These are phyloP conservation scores for Plotosus lineatus DNA, from an alignment of 2,113 vertebrate genomes.

Conservation along the genomic window DNA sequence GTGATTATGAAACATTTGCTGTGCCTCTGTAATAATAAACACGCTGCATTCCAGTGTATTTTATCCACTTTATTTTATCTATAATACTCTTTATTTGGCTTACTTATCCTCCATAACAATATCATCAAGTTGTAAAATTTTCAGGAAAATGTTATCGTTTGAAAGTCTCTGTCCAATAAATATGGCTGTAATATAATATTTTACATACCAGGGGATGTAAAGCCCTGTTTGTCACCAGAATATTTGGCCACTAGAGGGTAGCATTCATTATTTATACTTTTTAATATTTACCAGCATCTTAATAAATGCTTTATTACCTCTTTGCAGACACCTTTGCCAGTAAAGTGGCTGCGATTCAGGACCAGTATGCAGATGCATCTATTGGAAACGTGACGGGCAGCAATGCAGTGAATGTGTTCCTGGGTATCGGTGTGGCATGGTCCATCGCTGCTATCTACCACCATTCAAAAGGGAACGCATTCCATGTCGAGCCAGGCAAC, in stretches of 20 bases:
- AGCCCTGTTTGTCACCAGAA: too few relatives aligned
- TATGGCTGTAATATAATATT: not conserved
- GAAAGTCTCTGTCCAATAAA: not conserved
- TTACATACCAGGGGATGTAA: not conserved
- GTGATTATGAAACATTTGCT: too few relatives aligned
- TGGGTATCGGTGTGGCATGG: conserved; percentile 99
- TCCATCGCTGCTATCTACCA: conserved; percentile 98
- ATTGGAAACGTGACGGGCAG: conserved; percentile 98
- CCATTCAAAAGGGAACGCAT: conserved; percentile 77
- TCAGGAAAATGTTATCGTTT: not conserved
- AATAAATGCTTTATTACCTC: not conserved
- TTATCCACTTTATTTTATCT: not conserved
- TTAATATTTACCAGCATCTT: not conserved
- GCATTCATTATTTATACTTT: not conserved
- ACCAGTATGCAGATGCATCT: conserved; percentile 96
- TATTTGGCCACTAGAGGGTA: conserved; percentile 2
- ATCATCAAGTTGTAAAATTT: not conserved
- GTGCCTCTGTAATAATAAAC: too few relatives aligned
- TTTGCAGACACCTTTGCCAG: conserved; percentile 92
- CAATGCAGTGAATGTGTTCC: conserved; percentile 97
- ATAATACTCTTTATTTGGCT: not conserved
- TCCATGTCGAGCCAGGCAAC: conserved; percentile 88
- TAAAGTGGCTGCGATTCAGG: conserved; percentile 96
- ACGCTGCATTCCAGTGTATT: too few relatives aligned
- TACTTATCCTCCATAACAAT: not conserved